phyloP scores from a whole-genome alignment of 1,140 invertebrate species.

The Zophobas atratus region DNA sequence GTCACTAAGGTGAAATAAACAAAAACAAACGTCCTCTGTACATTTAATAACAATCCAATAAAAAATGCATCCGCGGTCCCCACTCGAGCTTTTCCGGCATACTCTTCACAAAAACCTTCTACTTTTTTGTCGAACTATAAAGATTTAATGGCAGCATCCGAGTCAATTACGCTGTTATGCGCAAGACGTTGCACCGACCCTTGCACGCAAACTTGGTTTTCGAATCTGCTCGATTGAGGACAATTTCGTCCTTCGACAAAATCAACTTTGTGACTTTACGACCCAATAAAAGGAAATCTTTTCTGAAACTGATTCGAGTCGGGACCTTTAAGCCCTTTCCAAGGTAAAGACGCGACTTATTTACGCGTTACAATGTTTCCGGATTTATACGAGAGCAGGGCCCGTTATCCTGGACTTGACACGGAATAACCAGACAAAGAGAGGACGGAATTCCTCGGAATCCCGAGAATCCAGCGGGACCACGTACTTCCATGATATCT shows the following conservation, averaged over 20 bases:
- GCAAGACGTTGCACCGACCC: too few relatives aligned
- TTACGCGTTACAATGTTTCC: slow-evolving; percentile 28
- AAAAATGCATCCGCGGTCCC: slow-evolving; percentile 16
- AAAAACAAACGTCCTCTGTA: slow-evolving; percentile 25
- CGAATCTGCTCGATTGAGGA: too few relatives aligned
- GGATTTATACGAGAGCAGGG: neutral
- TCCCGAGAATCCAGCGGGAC: slow-evolving; percentile 17
- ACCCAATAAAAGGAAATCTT: neutral
- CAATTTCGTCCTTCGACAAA: neutral
- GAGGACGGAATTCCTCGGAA: slow-evolving; percentile 24
- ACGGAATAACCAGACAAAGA: slow-evolving; percentile 35
- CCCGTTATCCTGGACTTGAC: slow-evolving; percentile 34
- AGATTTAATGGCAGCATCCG: slow-evolving; percentile 7
- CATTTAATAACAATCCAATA: slow-evolving; percentile 23
- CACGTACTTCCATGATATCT: slow-evolving; percentile 14
- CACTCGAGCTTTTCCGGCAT: slow-evolving; percentile 1
- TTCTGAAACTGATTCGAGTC: slow-evolving; percentile 1
- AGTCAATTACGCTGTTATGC: too few relatives aligned
- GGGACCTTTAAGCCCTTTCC: neutral
- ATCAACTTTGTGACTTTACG: slow-evolving; percentile 1
- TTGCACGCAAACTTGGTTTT: too few relatives aligned
- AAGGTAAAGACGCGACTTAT: slow-evolving; percentile 15
- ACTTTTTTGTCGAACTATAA: slow-evolving; percentile 15
- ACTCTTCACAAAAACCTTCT: slow-evolving; percentile 3
- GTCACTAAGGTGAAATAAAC: slow-evolving; percentile 26